phyloP scores from a whole-genome alignment of 2,113 vertebrate species.

The Mellivora capensis region DNA sequence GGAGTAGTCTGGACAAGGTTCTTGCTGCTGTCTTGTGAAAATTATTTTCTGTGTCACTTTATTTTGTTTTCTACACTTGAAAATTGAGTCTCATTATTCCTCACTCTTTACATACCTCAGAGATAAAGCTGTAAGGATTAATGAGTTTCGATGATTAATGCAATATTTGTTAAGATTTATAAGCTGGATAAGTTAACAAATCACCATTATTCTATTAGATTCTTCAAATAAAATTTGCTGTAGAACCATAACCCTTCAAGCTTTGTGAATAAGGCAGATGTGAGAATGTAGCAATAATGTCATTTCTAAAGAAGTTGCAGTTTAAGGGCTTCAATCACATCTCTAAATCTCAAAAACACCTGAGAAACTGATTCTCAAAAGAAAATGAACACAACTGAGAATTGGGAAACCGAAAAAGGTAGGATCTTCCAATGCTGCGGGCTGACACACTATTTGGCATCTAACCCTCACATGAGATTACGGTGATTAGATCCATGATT shows the following conservation, averaged over 20 bases:
- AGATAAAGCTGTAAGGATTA: constrained; percentile 19
- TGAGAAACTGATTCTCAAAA: neutral
- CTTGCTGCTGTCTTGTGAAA: neutral
- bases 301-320: neutral
- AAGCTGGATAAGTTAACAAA: constrained; percentile 43
- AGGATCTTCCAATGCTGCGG: neutral
- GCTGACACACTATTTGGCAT: neutral
- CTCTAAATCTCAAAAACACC: neutral
- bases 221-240: constrained; percentile 39
- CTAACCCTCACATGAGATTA: neutral
- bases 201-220: neutral
- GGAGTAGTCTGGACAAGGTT: neutral
- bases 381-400: neutral
- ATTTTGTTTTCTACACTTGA: constrained; percentile 57
- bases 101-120: constrained; percentile 53
- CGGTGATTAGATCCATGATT: neutral
- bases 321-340: constrained; percentile 11
- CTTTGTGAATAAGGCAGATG: constrained; percentile 11
- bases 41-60: constrained; percentile 49
- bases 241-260: neutral
- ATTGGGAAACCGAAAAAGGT: neutral
- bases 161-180: constrained; percentile 39
- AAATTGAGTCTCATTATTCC: constrained; percentile 56
- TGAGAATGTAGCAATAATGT: neutral
- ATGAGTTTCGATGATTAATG: constrained; percentile 37